phyloP scores from a whole-genome alignment of 2,888 invertebrate species.

The Agonum fuliginosum region DNA sequence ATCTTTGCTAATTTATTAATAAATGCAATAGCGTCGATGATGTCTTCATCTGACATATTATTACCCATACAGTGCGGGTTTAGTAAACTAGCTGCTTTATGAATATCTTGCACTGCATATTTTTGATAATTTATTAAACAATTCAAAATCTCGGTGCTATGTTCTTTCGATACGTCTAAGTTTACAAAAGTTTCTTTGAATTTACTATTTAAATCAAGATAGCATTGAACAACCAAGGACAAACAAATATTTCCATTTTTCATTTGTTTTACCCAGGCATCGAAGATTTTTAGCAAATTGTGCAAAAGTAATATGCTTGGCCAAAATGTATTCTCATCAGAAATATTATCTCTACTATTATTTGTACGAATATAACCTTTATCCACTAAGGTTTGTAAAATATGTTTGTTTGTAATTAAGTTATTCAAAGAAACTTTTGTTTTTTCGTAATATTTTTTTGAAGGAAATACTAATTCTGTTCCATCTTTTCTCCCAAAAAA shows the following conservation, averaged over 20 bases:
- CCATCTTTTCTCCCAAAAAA: neutral
- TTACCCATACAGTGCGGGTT: conserved; percentile 12
- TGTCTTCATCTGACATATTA: conserved; percentile 17
- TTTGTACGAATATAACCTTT: neutral
- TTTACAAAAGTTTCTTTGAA: conserved; percentile 1
- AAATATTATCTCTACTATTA: neutral
- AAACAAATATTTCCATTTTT: neutral
- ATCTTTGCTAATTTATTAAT: conserved; percentile 7
- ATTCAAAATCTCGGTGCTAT: neutral
- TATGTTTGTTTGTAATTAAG: neutral
- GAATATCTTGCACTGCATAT: neutral
- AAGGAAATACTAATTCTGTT: neutral
- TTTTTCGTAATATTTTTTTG: neutral
- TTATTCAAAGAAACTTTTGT: neutral
- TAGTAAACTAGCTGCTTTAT: conserved; percentile 23
- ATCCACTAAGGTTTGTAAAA: neutral
- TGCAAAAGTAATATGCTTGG: neutral
- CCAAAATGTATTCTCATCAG: conserved; percentile 3
- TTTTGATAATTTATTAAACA: neutral
- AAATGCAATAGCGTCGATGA: conserved; percentile 6
- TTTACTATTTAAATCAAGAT: neutral
- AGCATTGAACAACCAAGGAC: neutral
- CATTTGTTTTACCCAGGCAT: conserved; percentile 6
- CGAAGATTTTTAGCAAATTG: neutral
- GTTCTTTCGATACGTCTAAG: neutral